Evolutionary conservation across 2,113 vertebrate genomes (phyloP), one percentile per base, ranked within the genome.

Genomic region (Chascanopsetta lugubris): DNA sequence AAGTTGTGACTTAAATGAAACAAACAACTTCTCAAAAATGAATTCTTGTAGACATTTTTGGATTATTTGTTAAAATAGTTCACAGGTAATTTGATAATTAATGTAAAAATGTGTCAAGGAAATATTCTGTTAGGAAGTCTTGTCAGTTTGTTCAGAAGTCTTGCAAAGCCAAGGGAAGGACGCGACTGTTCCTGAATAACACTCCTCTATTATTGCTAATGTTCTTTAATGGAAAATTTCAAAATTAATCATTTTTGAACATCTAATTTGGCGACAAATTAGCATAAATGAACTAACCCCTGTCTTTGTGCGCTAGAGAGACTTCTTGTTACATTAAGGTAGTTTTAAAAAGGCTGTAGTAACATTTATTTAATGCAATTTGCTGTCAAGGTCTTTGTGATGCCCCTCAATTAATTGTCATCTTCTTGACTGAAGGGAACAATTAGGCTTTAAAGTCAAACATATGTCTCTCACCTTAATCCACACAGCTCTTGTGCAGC

Each of bases 281-380:
- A 83, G 64, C 73, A 53, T 72, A 74, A 88, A 87, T 85, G 18
- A 86, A 79, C 45, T 73, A 72, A 84, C 71, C 80, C 76, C 69
- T 68, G 77, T 80, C 61, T 77, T 6, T 60, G 29, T 53, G 68
- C 15, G n/a, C 72, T 32, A 43, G 47, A 72, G 64, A 79, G 68
- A 70, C 60, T 83, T 73, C 60, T 83, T 73, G 68, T 77, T 61
- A 71, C 53, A 58, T 82, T 62, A 54, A 76, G 81, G 65, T 63
- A 69, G 80, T 80, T 88, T 67, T 57, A 70, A 69, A n/a, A 63
- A 42, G 82, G 63, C 76, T 62, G 62, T 68, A 56, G 73, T 82
- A 87, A 82, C 85, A 84, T 88, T 86, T 84, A 59, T 85, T 88
- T 84, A 85, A 91, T 88, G 84, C 73, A 88, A 86, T 89, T 87